A percentile compares a stretch with the other conserved stretches of the same genome.
Conservation (phyloP, 2,888 invertebrate genomes). For the Eupsilia transversa region DNA sequence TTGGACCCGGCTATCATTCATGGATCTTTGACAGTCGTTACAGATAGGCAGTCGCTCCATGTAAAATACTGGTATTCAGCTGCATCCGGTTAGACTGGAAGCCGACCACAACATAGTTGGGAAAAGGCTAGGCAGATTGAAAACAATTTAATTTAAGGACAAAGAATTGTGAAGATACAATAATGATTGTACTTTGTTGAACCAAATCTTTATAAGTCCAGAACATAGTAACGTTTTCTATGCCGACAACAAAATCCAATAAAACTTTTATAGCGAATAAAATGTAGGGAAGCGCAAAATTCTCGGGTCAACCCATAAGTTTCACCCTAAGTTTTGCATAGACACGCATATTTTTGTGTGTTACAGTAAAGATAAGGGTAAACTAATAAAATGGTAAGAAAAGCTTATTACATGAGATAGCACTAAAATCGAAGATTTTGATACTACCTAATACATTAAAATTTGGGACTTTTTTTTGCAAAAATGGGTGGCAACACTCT, state of each 20-base stretch:
- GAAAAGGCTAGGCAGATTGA: no score
- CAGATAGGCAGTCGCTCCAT: no score
- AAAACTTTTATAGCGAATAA: constrained; percentile 61
- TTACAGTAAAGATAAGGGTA: constrained; percentile 46
- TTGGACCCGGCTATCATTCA: no score
- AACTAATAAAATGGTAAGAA: constrained; percentile 38
- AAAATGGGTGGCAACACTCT: not conserved
- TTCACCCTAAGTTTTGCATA: constrained; percentile 50
- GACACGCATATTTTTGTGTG: constrained; percentile 50
- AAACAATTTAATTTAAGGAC: no score
- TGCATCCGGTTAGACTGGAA: no score
- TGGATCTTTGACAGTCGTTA: no score
- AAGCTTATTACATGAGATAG: constrained; percentile 12
- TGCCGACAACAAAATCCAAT: constrained; percentile 30
- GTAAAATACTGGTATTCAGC: no score
- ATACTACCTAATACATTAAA: not conserved
- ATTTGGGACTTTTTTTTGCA: not conserved
- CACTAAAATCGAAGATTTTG: constrained; percentile 3
- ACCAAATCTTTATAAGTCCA: not conserved
- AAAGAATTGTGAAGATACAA: not conserved
- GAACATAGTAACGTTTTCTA: not conserved
- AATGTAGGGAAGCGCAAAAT: constrained; percentile 38
- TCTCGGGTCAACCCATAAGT: constrained; percentile 17
- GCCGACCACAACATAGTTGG: no score
- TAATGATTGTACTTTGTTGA: not conserved